Base-by-base conservation (phyloP, 1,140 invertebrate species). In the Gyrodactylus bullatarudis region DNA sequence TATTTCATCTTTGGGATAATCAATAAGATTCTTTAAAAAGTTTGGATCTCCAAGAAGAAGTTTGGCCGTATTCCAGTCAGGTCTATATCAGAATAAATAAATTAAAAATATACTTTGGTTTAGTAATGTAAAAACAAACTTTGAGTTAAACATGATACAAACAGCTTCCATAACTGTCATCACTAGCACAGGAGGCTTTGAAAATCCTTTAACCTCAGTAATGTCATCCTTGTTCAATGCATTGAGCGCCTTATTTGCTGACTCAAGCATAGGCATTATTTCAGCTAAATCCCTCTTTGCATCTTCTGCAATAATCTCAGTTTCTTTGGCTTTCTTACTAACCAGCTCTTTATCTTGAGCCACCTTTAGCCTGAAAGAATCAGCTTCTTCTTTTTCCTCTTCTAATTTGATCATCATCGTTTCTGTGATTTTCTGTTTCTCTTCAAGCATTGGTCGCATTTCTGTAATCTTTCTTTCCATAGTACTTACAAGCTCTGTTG, bases 221-320 rank as follows among this genome's bases (percentile, higher is more conserved):
- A 93, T 89, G 76, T 92, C 89, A 69, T 85, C 87, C 79, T 91
- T 91, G 76, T 89, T 90, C 0, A 92, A 80, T 0, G 87, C 82
- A 78, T 89, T 87, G 0, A 93, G 81, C 0, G 89, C 79, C 76
- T 80, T 87, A 72, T 87, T 85, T 0, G 89, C 87, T 23, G 86
- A 86, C 74, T 89, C 86, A 75, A 92, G 83, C 0, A 87, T 87
- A 0, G 89, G 89, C 78, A 91, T 83, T 0, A 87, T 88, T 20
- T 87, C 84, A 74, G 87, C 87, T 25, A 91, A 82, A 80, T 91
- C 89, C 72, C 77, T 75, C 76, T 81, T 79, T 19, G 81, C 81
- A 76, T 82, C 81, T 74, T 79, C 79, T 68, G 80, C 80, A 69
- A 82, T 81, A 16, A 79, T 77, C 75, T 81, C 78, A 20, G 81